A percentile compares a stretch with the other conserved stretches of the same genome.
phyloP scores from a whole-genome alignment of 2,113 vertebrate species.

The Pluvialis apricaria region DNA sequence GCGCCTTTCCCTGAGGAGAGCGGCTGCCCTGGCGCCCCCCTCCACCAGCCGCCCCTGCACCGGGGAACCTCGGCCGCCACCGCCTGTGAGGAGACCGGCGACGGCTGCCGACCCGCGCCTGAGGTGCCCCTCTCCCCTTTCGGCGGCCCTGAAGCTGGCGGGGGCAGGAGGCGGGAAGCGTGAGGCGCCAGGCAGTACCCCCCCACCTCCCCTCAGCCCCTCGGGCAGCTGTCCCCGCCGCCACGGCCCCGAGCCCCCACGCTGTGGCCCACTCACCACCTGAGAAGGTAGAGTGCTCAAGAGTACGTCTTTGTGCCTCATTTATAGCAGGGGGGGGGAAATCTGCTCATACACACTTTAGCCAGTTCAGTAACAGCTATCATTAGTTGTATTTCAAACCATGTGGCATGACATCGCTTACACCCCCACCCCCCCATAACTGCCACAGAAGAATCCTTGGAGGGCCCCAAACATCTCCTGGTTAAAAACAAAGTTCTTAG shows the following conservation, averaged over 20 bases:
- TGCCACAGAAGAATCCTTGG: neutral
- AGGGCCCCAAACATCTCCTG: neutral
- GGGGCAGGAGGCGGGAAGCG: neutral
- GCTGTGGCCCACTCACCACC: too few species aligned
- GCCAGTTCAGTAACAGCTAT: neutral
- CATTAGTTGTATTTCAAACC: neutral
- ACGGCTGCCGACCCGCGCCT: accelerated
- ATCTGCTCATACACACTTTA: neutral
- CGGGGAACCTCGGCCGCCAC: too few species aligned
- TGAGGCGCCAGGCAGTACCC: neutral
- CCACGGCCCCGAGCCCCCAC: accelerated
- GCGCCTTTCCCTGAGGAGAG: neutral
- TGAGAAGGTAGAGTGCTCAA: neutral
- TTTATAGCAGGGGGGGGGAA: neutral
- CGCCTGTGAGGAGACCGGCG: accelerated
- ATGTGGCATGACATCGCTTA: neutral
- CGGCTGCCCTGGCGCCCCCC: neutral
- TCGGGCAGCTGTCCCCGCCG: neutral
- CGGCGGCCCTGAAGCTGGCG: too few species aligned
- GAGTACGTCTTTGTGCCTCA: neutral
- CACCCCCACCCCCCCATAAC: neutral
- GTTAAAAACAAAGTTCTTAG: neutral
- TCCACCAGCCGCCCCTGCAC: neutral
- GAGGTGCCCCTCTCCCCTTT: too few species aligned
- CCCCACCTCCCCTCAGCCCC: too few species aligned